Evolutionary conservation across 2,888 invertebrate genomes (phyloP).

Genomic region (Eupsilia transversa): DNA sequence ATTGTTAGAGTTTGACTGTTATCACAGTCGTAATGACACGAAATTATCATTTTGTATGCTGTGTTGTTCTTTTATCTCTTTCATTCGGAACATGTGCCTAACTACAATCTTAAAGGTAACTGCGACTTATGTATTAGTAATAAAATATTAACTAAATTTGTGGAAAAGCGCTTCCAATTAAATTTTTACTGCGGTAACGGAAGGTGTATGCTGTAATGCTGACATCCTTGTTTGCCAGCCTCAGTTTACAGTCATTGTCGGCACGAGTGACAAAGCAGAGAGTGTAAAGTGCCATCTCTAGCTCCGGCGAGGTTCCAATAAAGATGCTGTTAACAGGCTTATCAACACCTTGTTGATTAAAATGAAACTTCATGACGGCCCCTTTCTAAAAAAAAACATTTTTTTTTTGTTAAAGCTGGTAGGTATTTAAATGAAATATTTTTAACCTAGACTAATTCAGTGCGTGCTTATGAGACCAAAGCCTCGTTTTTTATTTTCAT

Average conservation of each 20-base stretch:
- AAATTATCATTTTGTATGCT: too few species aligned
- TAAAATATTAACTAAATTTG: constrained; percentile 90
- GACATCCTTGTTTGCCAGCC: constrained; percentile 93
- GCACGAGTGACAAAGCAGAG: constrained; percentile 95
- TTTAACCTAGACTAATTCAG: neutral
- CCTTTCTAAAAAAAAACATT: constrained; percentile 95
- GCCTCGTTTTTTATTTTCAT: neutral
- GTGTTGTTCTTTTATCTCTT: too few species aligned
- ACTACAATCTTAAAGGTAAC: neutral
- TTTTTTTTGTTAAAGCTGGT: too few species aligned
- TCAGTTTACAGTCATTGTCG: constrained; percentile 93
- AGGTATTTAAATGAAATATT: too few species aligned
- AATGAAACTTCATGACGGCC: constrained; percentile 93
- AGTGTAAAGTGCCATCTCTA: constrained; percentile 97
- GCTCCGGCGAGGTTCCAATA: constrained; percentile 96
- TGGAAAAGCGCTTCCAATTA: constrained; percentile 95
- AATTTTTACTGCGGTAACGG: constrained; percentile 94
- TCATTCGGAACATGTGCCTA: too few species aligned
- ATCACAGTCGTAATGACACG: too few species aligned
- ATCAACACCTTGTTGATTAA: constrained; percentile 92
- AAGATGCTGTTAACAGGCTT: constrained; percentile 95
- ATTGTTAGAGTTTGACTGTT: neutral
- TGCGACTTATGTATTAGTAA: neutral
- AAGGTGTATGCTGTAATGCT: constrained; percentile 94
- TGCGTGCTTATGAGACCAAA: neutral